Evolutionary conservation across 2,888 invertebrate species (phyloP).

Genomic region (Anagyrus pseudococci): DNA sequence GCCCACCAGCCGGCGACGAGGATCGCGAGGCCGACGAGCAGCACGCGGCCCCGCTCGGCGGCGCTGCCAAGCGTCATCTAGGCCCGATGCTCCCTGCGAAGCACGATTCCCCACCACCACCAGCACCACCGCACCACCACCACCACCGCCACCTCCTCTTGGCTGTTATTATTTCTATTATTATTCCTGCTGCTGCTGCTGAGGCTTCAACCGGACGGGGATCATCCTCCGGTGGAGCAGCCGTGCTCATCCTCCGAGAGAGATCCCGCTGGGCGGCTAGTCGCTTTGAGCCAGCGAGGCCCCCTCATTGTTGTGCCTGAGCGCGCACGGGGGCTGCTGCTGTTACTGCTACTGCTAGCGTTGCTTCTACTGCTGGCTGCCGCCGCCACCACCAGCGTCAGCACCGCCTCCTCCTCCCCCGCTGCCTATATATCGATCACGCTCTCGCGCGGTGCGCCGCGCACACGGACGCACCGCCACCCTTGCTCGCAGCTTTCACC

Average conservation of each 20-base stretch:
- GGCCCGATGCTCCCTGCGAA: background rate
- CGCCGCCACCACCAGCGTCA: background rate
- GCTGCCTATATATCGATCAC: conserved; percentile 9
- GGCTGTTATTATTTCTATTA: background rate
- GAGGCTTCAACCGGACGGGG: no score
- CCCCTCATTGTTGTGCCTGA: background rate
- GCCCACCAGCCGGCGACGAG: conserved; percentile 49
- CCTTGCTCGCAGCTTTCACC: no score
- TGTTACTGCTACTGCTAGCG: no score
- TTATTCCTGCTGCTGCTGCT: no score
- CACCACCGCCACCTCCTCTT: background rate
- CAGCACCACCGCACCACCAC: background rate
- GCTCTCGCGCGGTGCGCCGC: background rate
- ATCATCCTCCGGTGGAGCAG: background rate
- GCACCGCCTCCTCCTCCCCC: background rate
- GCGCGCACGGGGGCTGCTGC: background rate
- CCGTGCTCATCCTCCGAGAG: no score
- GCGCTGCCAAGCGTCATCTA: conserved; percentile 48
- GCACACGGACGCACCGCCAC: background rate
- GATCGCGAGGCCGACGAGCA: conserved; percentile 53
- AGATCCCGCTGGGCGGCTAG: background rate
- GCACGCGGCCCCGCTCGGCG: conserved; percentile 53
- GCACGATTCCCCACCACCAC: background rate
- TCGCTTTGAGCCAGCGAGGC: background rate
- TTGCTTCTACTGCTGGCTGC: background rate